Conservation (phyloP, 2,113 vertebrate genomes). For the Paramisgurnus dabryanus region DNA sequence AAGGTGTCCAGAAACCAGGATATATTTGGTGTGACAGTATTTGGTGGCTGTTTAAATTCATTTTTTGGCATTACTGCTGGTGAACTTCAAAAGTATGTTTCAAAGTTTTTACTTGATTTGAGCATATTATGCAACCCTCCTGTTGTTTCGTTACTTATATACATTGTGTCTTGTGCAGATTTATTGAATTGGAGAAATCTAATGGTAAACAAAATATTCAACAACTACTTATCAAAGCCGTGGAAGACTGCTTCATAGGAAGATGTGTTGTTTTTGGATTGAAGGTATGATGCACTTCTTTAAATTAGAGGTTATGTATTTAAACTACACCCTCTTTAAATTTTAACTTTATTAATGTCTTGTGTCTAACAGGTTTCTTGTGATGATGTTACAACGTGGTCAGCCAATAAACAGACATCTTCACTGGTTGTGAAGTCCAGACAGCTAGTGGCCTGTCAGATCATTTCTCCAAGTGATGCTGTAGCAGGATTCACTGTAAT, state of each 20-base stretch:
- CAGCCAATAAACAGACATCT: constrained; percentile 54
- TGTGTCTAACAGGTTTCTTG: constrained; percentile 63
- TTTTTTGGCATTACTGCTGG: constrained; percentile 71
- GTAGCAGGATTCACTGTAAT: constrained; percentile 75
- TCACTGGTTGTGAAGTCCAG: constrained; percentile 51
- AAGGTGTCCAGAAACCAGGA: constrained; percentile 58
- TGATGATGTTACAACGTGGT: constrained; percentile 52
- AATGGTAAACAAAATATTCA: constrained; percentile 58
- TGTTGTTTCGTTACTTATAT: not conserved
- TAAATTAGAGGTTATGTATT: not conserved
- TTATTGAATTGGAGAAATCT: constrained; percentile 49
- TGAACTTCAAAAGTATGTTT: constrained; percentile 66
- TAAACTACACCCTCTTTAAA: not conserved
- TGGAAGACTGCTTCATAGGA: constrained; percentile 81
- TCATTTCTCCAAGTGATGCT: constrained; percentile 69
- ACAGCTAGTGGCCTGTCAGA: constrained; percentile 74
- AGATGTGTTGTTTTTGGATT: constrained; percentile 82
- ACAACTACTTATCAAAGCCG: constrained; percentile 72
- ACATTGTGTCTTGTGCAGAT: constrained; percentile 25
- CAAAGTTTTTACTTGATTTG: not conserved
- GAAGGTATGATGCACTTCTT: constrained; percentile 68
- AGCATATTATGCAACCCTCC: not conserved
- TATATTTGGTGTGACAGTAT: constrained; percentile 72
- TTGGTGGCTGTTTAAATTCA: constrained; percentile 68
- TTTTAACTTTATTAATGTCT: not conserved